Evolutionary conservation across 1,140 invertebrate species (phyloP).

Genomic region (Bombus pascuorum): DNA sequence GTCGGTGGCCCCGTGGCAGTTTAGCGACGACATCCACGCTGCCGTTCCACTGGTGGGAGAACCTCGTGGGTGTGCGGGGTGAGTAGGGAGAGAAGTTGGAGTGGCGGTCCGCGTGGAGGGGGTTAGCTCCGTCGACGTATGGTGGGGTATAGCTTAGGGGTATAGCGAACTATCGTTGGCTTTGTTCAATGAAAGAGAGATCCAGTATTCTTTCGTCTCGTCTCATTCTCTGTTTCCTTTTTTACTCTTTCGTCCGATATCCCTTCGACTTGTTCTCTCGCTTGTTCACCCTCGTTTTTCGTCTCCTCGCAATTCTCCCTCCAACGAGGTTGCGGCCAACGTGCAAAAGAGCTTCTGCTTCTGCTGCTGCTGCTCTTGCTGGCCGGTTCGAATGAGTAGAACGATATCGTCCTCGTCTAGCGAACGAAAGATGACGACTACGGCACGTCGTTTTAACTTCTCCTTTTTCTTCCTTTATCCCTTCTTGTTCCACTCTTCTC

Average conservation of each 20-base stretch:
- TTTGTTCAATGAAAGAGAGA: slow-evolving; percentile 48
- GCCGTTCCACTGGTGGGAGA: slow-evolving; percentile 30
- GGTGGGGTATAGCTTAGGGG: slow-evolving; percentile 38
- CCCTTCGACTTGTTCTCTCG: not conserved
- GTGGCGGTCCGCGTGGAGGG: not conserved
- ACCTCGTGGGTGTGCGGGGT: slow-evolving; percentile 56
- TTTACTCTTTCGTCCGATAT: slow-evolving; percentile 8
- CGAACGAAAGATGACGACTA: slow-evolving; percentile 10
- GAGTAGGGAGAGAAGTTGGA: slow-evolving; percentile 9
- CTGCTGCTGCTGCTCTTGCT: slow-evolving; percentile 34
- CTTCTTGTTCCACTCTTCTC: not conserved
- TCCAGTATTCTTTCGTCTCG: slow-evolving; percentile 32
- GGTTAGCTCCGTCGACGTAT: slow-evolving; percentile 2
- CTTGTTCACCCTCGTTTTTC: slow-evolving; percentile 26
- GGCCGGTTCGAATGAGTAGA: slow-evolving; percentile 28
- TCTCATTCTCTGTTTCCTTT: slow-evolving; percentile 40
- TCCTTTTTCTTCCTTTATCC: not conserved
- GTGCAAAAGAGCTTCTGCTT: slow-evolving; percentile 36
- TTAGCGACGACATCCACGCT: slow-evolving; percentile 65
- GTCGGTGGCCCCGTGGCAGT: slow-evolving; percentile 77
- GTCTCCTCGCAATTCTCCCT: not conserved
- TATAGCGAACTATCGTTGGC: slow-evolving; percentile 23
- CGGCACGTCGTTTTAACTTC: not conserved
- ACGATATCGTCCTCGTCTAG: slow-evolving; percentile 31
- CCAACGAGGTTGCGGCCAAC: slow-evolving; percentile 13